Conservation (phyloP, 2,113 vertebrate species). For the Corynorhinus townsendii region DNA sequence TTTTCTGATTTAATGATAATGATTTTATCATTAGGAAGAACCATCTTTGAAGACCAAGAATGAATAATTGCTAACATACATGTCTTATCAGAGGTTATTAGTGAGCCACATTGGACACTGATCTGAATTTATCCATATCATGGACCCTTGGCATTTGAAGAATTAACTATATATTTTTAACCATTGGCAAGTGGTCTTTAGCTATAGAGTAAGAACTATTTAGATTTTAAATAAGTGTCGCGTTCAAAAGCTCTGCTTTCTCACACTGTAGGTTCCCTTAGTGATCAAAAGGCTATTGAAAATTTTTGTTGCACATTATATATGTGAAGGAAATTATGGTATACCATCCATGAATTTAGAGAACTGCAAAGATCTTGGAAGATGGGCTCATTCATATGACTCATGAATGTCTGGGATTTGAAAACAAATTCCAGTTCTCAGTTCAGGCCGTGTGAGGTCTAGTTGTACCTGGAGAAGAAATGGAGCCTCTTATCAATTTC, state of each 20-base stretch:
- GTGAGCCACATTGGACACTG: background rate
- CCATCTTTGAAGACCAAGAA: background rate
- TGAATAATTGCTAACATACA: background rate
- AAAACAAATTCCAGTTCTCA: background rate
- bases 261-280: background rate
- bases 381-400: background rate
- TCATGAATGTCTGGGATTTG: background rate
- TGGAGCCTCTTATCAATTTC: background rate
- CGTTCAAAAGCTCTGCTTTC: background rate
- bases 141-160: background rate
- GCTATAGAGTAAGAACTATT: background rate
- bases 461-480: background rate
- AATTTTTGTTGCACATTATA: background rate
- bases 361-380: background rate
- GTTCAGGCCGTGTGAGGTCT: background rate
- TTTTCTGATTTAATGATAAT: no score
- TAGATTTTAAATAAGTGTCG: slow-evolving; percentile 18
- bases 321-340: slow-evolving; percentile 3
- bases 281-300: background rate
- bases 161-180: background rate
- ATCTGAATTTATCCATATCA: background rate
- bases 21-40: slow-evolving; percentile 2
- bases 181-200: background rate
- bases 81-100: background rate
- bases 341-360: background rate